Conservation (phyloP, 2,113 vertebrate species). For the Bambusicola thoracicus region DNA sequence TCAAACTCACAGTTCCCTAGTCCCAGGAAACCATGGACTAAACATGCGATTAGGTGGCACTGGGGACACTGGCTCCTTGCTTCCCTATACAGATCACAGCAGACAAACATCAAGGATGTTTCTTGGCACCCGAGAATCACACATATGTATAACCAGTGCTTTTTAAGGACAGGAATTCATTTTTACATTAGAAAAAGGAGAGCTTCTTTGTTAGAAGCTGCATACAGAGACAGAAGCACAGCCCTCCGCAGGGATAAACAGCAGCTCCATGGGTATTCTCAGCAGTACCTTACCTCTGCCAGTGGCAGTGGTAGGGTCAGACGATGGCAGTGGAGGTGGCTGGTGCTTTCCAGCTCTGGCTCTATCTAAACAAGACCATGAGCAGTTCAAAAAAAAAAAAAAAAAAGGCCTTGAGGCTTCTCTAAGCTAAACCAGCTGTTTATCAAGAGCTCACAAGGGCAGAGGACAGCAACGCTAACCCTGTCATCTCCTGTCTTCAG, state of each 20-base stretch:
- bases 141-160: neutral
- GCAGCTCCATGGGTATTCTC: neutral
- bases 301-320: neutral
- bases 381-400: neutral
- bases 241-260: neutral
- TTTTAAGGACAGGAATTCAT: neutral
- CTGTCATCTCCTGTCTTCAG: constrained; percentile 50
- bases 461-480: neutral
- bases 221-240: neutral
- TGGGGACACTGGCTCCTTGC: neutral
- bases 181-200: neutral
- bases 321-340: neutral
- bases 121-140: neutral
- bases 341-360: neutral
- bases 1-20: neutral
- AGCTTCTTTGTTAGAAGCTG: neutral
- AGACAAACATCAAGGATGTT: neutral
- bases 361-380: neutral
- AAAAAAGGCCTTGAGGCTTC: neutral
- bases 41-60: neutral
- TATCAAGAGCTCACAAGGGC: constrained; percentile 8
- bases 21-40: accelerated
- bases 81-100: neutral
- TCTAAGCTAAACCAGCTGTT: constrained; percentile 55
- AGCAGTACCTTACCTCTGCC: neutral